Evolutionary conservation across 2,113 vertebrate genomes (phyloP), one percentile per base, ranked within the genome.

Genomic region (Galbula dea): DNA sequence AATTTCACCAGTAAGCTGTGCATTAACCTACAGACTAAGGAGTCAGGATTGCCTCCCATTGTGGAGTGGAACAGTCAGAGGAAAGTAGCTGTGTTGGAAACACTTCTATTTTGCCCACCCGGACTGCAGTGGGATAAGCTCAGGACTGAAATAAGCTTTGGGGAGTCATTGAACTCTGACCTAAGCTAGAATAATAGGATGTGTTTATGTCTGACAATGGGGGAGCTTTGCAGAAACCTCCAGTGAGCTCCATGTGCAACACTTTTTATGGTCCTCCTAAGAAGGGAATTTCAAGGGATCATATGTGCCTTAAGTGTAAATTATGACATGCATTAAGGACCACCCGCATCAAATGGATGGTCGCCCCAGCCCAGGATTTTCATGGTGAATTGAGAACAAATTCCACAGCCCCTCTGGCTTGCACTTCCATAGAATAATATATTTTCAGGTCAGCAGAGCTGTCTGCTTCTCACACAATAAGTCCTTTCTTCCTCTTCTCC

Each of bases 291-390:
- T 94, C 91, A 96, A 93, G 93, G 85, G 82, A 94, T 91, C 10
- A 0, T 67, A 74, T 94, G 69, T 80, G 91, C 93, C 81, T 88
- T 83, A 94, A 92, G 89, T 94, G 96, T 96, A 96, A 96, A 95
- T 96, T 95, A 96, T 96, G 91, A 93, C 89, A 94, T 71, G 67
- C 89, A 88, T 93, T 95, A 91, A 91, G 82, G 96, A 96, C 96
- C 96, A 96, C 96, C 96, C 95, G 3, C 96, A 83, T 94, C 93
- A 93, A 94, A 89, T 86, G 73, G 36, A 80, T 41, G 30, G 75
- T 88, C 5, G 12, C 86, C 84, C 82, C 87, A 89, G 87, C 39
- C 43, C 87, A 65, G 82, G 32, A 36, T 95, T 92, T 94, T 96
- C 95, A 96, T 91, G 94, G 94, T 95, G 94, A 95, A 95, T 80